A percentile compares a stretch with the other conserved stretches of the same genome.
Evolutionary conservation across 2,797 vertebrate species (phyloP).

Genomic region (Falco cherrug): DNA sequence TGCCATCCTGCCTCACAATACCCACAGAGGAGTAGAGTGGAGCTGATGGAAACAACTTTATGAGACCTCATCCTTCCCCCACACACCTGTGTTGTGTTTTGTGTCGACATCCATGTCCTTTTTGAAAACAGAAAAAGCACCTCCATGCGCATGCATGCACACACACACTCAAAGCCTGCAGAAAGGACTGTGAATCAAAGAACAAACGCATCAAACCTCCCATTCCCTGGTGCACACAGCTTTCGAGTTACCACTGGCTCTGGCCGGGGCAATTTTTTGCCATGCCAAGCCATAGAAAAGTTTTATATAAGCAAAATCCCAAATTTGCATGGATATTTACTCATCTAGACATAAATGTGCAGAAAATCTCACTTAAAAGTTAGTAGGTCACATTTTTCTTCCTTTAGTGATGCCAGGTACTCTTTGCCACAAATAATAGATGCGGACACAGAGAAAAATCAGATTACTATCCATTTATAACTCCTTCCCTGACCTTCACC

Average conservation of each 20-base stretch:
- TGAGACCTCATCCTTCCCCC: background rate
- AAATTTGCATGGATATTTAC: background rate
- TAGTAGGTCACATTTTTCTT: background rate
- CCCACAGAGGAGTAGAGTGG: background rate
- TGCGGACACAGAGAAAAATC: background rate
- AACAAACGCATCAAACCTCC: background rate
- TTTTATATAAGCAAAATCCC: background rate
- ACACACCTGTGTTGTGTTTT: background rate
- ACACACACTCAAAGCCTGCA: background rate
- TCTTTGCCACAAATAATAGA: background rate
- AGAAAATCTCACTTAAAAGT: background rate
- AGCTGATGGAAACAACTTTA: background rate
- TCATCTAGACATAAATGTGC: background rate
- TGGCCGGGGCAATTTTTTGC: background rate
- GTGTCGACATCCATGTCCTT: background rate
- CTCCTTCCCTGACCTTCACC: background rate
- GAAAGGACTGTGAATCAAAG: background rate
- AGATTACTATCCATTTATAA: background rate
- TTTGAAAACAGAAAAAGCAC: background rate
- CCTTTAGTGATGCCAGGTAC: background rate
- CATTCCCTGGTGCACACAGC: background rate
- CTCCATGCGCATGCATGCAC: no score
- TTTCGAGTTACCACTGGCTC: background rate
- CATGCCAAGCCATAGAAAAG: background rate
- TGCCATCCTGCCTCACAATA: background rate